phyloP scores from a whole-genome alignment of 1,140 invertebrate genomes.

The Archivesica marissinica region DNA sequence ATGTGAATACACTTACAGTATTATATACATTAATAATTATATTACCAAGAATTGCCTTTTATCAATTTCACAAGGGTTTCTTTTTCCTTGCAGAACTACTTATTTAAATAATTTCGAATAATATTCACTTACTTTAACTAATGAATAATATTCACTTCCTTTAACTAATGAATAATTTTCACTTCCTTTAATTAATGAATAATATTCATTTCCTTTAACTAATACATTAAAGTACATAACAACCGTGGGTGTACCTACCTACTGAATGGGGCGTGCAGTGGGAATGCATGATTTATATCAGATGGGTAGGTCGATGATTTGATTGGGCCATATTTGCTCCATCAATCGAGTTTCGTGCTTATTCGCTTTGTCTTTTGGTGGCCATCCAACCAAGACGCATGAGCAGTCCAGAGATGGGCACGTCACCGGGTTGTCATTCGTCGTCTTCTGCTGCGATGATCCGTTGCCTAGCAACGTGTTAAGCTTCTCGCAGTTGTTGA shows the following conservation, averaged over 20 bases:
- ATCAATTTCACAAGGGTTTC: too few relatives aligned
- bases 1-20: too few relatives aligned
- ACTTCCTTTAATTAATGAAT: too few relatives aligned
- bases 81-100: too few relatives aligned
- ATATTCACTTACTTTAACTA: too few relatives aligned
- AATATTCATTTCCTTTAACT: constrained; percentile 46
- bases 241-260: constrained; percentile 4
- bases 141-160: too few relatives aligned
- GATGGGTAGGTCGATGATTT: constrained; percentile 44
- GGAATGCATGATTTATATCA: constrained; percentile 17
- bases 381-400: constrained; percentile 45
- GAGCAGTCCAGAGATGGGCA: constrained; percentile 29
- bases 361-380: constrained; percentile 34
- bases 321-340: constrained; percentile 51
- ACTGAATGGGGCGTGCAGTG: constrained; percentile 22
- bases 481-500: constrained; percentile 38
- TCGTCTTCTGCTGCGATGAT: neutral
- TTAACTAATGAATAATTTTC: too few relatives aligned
- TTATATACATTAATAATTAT: too few relatives aligned
- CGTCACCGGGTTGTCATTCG: constrained; percentile 50
- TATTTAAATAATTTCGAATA: too few relatives aligned
- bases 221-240: constrained; percentile 45
- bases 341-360: constrained; percentile 44
- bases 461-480: neutral
- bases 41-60: too few relatives aligned